phyloP scores from a whole-genome alignment of 2,888 invertebrate species.

The Atethmia centrago region DNA sequence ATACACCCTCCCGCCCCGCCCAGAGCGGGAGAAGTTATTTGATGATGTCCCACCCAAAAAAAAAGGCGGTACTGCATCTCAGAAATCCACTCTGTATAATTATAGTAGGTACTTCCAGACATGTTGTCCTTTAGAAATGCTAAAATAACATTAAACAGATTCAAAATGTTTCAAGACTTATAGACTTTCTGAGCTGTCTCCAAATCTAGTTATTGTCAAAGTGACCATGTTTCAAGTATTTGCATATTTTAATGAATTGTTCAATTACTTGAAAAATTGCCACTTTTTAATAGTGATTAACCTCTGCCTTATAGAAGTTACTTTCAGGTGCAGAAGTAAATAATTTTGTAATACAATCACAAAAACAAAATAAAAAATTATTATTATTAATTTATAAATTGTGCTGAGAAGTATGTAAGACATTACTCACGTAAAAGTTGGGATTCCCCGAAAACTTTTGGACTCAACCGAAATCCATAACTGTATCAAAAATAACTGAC shows the following conservation, averaged over 20 bases:
- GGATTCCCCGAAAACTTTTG: not conserved
- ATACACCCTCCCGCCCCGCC: too few species aligned
- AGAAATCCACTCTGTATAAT: not conserved
- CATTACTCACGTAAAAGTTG: not conserved
- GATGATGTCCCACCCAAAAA: too few species aligned
- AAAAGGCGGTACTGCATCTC: too few species aligned
- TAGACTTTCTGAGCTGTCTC: conserved; percentile 26
- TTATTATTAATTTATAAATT: not conserved
- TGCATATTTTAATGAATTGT: conserved; percentile 6
- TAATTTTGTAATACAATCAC: not conserved
- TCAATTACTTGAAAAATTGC: not conserved
- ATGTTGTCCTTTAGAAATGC: not conserved
- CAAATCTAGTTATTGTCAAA: conserved; percentile 2
- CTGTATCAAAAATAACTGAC: not conserved
- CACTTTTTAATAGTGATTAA: conserved; percentile 24
- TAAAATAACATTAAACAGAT: not conserved
- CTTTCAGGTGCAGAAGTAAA: conserved; percentile 50
- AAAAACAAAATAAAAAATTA: not conserved
- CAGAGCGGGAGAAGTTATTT: too few species aligned
- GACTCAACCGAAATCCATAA: not conserved
- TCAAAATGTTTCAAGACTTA: not conserved
- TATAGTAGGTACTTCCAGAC: not conserved
- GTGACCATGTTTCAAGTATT: conserved; percentile 4
- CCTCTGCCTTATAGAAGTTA: conserved; percentile 54
- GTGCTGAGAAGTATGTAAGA: not conserved